These are phyloP conservation scores for Telenomus remus DNA, from an alignment of 1,140 invertebrate genomes.

Conservation along the genomic window DNA sequence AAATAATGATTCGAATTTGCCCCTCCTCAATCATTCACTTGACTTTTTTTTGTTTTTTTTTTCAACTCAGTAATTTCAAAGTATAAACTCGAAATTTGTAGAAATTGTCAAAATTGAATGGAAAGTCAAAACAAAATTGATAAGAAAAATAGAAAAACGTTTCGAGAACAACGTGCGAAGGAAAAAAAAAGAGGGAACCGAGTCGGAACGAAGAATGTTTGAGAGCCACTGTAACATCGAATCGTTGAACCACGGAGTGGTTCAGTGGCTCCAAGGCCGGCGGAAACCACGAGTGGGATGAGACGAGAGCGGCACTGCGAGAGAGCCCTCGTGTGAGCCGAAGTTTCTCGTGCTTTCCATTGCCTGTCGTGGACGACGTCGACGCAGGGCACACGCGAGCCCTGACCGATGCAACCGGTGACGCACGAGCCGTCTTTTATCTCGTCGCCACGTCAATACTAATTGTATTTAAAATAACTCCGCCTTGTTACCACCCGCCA, in stretches of 20 bases:
- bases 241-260: slow-evolving; percentile 77
- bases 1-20: background rate
- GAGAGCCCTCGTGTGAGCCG: slow-evolving; percentile 47
- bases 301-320: slow-evolving; percentile 46
- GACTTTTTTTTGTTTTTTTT: background rate
- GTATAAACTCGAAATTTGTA: no score
- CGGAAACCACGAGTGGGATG: slow-evolving; percentile 71
- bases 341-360: slow-evolving; percentile 58
- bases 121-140: background rate
- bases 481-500: slow-evolving; percentile 4
- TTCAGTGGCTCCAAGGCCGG: slow-evolving; percentile 77
- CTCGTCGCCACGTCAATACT: slow-evolving; percentile 12
- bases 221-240: slow-evolving; percentile 73
- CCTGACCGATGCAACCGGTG: slow-evolving; percentile 35
- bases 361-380: slow-evolving; percentile 3
- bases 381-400: slow-evolving; percentile 8
- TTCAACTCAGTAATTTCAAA: background rate
- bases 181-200: background rate
- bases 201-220: slow-evolving; percentile 52
- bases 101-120: no score
- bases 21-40: no score
- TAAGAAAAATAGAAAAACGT: no score
- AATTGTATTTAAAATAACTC: slow-evolving; percentile 15
- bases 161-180: background rate
- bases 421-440: slow-evolving; percentile 16